phyloP scores from a whole-genome alignment of 2,888 invertebrate genomes.

The Blastobasis adustella region DNA sequence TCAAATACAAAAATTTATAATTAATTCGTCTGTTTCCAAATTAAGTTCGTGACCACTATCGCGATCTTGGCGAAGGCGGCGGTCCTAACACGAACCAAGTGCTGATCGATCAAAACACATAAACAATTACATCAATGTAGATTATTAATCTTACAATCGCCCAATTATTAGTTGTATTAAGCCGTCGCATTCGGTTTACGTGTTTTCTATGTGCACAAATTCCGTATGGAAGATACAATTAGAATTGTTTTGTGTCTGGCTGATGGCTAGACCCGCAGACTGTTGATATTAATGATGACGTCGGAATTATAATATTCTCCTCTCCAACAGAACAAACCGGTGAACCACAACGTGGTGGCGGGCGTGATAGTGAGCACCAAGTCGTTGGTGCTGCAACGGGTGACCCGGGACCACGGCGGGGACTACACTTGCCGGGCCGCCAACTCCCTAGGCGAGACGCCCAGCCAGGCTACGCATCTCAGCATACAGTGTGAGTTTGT shows the following conservation, averaged over 20 bases:
- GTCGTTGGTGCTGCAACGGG: constrained; percentile 89
- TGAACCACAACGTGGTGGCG: constrained; percentile 87
- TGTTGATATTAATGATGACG: too few species aligned
- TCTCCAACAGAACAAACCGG: constrained; percentile 78
- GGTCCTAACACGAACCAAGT: constrained; percentile 3
- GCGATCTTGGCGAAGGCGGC: constrained; percentile 11
- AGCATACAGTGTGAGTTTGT: constrained; percentile 87
- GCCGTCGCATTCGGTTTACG: not conserved
- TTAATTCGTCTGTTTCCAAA: constrained; percentile 9
- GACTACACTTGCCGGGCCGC: constrained; percentile 89
- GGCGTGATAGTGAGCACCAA: constrained; percentile 92
- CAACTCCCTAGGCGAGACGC: constrained; percentile 88
- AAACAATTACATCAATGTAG: constrained; percentile 8
- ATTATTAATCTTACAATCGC: constrained; percentile 5
- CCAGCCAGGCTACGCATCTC: constrained; percentile 83
- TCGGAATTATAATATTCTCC: constrained; percentile 2
- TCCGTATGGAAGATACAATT: not conserved
- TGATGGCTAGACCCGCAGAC: too few species aligned
- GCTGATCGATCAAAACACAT: constrained; percentile 9
- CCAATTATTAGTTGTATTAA: constrained; percentile 1
- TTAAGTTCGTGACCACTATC: constrained; percentile 18
- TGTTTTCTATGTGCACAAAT: not conserved
- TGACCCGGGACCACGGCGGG: constrained; percentile 87
- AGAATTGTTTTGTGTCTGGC: not conserved
- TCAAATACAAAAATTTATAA: not conserved